Evolutionary conservation across 2,888 invertebrate species (phyloP).

Genomic region (Gari tellinella): DNA sequence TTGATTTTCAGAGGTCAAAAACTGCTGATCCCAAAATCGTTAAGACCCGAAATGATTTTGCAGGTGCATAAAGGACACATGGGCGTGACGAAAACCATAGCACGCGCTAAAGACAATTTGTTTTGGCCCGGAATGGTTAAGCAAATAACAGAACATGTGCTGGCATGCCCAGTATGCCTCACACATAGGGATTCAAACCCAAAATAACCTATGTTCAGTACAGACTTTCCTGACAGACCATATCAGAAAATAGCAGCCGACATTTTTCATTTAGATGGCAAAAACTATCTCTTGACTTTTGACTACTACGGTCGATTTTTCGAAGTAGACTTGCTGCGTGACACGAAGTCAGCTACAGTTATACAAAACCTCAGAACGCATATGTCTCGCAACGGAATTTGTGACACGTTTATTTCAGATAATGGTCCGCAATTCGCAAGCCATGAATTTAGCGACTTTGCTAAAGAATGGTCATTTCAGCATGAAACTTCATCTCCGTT

Average conservation of each 20-base stretch:
- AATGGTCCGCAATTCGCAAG: constrained; percentile 50
- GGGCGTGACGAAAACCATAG: constrained; percentile 20
- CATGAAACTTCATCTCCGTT: constrained; percentile 37
- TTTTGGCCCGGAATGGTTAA: constrained; percentile 56
- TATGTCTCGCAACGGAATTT: constrained; percentile 49
- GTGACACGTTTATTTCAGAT: constrained; percentile 37
- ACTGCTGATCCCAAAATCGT: constrained; percentile 38
- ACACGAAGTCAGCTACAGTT: constrained; percentile 32
- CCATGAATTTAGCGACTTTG: constrained; percentile 36
- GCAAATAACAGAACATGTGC: constrained; percentile 49
- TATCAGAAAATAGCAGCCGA: constrained; percentile 36
- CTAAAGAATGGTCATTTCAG: constrained; percentile 43
- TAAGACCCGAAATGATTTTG: constrained; percentile 26
- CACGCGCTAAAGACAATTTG: constrained; percentile 26
- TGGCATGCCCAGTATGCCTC: constrained; percentile 43
- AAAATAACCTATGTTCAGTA: constrained; percentile 35
- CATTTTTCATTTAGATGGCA: constrained; percentile 3
- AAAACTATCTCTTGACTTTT: constrained; percentile 42
- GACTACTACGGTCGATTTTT: constrained; percentile 58
- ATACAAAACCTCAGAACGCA: constrained; percentile 41
- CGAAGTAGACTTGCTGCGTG: constrained; percentile 40
- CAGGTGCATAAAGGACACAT: constrained; percentile 25
- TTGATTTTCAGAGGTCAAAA: constrained; percentile 42
- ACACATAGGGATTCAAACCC: constrained; percentile 22
- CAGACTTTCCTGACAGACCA: constrained; percentile 47